Evolutionary conservation across 2,888 invertebrate genomes (phyloP).

Genomic region (Campoletis raptor): DNA sequence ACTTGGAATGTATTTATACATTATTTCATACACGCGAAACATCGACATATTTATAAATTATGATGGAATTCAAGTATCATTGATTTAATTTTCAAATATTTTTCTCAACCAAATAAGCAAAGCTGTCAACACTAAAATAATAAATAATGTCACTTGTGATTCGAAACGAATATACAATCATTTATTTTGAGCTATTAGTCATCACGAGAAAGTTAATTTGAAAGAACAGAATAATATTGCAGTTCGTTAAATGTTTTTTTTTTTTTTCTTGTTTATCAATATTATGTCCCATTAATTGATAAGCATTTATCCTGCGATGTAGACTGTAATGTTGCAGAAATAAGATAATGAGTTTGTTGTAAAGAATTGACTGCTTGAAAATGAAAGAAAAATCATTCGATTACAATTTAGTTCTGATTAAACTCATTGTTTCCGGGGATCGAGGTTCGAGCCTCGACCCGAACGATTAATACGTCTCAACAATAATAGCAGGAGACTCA

Average conservation of each 20-base stretch:
- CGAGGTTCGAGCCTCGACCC: slow-evolving; percentile 42
- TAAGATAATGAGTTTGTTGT: neutral
- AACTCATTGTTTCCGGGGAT: slow-evolving; percentile 21
- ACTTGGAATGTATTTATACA: slow-evolving; percentile 8
- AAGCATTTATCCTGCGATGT: neutral
- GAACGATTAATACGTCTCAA: slow-evolving; percentile 60
- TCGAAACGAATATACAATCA: neutral
- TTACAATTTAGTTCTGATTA: neutral
- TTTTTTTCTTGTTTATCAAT: neutral
- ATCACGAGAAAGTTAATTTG: neutral
- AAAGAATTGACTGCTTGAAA: neutral
- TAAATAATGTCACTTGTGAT: neutral
- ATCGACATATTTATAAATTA: neutral
- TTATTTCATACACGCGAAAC: neutral
- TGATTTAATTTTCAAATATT: neutral
- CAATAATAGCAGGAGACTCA: slow-evolving; percentile 52
- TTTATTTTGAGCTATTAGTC: neutral
- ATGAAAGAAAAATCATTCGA: neutral
- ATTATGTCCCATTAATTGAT: neutral
- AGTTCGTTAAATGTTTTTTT: neutral
- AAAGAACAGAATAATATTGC: neutral
- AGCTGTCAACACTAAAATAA: neutral
- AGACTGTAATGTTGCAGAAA: neutral
- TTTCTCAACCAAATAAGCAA: neutral
- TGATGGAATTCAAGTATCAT: neutral